phyloP scores from a whole-genome alignment of 2,888 invertebrate genomes.

The Cordilura impudica region DNA sequence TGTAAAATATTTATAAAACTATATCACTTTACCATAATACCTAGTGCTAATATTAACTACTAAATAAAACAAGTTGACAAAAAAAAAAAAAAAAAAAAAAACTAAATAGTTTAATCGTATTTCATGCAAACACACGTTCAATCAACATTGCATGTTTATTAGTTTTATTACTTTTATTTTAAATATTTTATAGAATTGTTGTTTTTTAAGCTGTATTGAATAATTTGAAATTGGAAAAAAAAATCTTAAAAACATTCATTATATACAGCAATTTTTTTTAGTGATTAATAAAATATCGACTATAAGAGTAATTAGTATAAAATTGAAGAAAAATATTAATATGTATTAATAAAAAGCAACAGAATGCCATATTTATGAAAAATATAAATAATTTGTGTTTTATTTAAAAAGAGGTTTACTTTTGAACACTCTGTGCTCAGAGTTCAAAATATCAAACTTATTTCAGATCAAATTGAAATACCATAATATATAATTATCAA shows the following conservation, averaged over 20 bases:
- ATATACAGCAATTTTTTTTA: slow-evolving; percentile 52
- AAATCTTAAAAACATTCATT: slow-evolving; percentile 1
- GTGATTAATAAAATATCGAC: slow-evolving; percentile 56
- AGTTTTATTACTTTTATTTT: slow-evolving; percentile 52
- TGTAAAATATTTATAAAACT: slow-evolving; percentile 3
- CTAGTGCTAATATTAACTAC: background rate
- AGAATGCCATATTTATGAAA: slow-evolving; percentile 73
- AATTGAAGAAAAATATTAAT: slow-evolving; percentile 25
- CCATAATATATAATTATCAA: too few relatives aligned
- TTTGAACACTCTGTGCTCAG: too few relatives aligned
- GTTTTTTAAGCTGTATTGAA: slow-evolving; percentile 53
- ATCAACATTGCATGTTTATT: background rate
- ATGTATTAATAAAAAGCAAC: slow-evolving; percentile 38
- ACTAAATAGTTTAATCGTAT: slow-evolving; percentile 52
- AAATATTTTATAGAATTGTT: slow-evolving; percentile 54
- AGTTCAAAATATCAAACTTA: too few relatives aligned
- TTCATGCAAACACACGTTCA: background rate
- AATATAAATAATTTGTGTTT: slow-evolving; percentile 34
- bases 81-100: slow-evolving; percentile 9
- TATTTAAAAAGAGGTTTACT: background rate
- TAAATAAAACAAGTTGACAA: background rate
- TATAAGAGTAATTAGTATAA: slow-evolving; percentile 53
- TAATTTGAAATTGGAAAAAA: slow-evolving; percentile 26
- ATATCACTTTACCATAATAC: slow-evolving; percentile 20
- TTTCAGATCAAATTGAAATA: too few relatives aligned